Percentiles rank a stretch among this genome's conserved stretches.
phyloP scores from a whole-genome alignment of 2,888 invertebrate genomes.

The Dasypogon diadema region DNA sequence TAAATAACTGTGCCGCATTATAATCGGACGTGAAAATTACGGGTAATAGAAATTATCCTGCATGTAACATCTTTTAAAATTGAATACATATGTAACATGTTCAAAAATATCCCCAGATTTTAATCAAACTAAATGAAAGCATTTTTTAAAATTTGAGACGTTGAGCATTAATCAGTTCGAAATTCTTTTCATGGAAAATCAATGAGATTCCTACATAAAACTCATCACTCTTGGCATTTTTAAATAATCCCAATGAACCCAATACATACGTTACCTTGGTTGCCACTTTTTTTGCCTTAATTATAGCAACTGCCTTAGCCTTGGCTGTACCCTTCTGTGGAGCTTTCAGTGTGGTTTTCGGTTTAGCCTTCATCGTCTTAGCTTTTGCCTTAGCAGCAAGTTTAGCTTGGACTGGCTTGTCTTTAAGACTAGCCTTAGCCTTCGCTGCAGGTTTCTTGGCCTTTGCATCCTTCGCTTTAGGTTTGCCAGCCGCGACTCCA shows the following conservation, averaged over 20 bases:
- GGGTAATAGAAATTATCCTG: too few relatives aligned
- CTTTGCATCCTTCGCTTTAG: slow-evolving; percentile 65
- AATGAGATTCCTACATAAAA: slow-evolving; percentile 73
- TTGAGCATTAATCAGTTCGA: too few relatives aligned
- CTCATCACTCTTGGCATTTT: too few relatives aligned
- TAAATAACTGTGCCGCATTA: too few relatives aligned
- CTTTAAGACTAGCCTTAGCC: slow-evolving; percentile 61
- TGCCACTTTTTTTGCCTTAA: slow-evolving; percentile 87
- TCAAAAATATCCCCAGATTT: too few relatives aligned
- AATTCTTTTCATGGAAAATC: slow-evolving; percentile 63
- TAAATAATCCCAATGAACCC: too few relatives aligned
- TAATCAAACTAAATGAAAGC: too few relatives aligned
- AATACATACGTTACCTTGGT: slow-evolving; percentile 89
- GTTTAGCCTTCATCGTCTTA: slow-evolving; percentile 69
- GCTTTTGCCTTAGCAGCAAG: slow-evolving; percentile 68
- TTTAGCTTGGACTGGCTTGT: slow-evolving; percentile 67
- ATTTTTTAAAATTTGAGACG: not conserved
- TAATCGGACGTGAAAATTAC: too few relatives aligned
- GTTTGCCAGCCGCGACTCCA: slow-evolving; percentile 62
- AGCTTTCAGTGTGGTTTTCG: slow-evolving; percentile 57
- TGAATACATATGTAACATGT: too few relatives aligned
- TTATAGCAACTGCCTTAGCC: slow-evolving; percentile 72
- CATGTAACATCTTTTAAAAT: too few relatives aligned
- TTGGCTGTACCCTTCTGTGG: slow-evolving; percentile 72
- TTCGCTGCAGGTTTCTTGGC: slow-evolving; percentile 63